Evolutionary conservation across 2,113 vertebrate species (phyloP).

Genomic region (Rallus limicola): DNA sequence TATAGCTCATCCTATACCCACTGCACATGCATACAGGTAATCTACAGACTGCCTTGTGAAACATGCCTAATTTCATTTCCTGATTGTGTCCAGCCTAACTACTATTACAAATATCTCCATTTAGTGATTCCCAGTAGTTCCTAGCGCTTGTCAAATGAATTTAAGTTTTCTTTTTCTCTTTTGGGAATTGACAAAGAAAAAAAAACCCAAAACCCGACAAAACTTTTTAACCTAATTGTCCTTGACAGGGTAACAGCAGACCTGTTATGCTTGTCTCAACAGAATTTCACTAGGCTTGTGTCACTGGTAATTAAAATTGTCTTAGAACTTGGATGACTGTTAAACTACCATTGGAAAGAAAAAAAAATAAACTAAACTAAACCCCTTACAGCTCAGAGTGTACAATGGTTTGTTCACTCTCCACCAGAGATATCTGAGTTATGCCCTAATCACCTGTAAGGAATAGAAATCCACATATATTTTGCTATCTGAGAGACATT

Average conservation of each 20-base stretch:
- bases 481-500: neutral
- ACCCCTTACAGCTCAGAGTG: neutral
- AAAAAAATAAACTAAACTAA: neutral
- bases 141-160: neutral
- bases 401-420: neutral
- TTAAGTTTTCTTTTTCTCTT: conserved; percentile 38
- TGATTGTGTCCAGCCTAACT: neutral
- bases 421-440: neutral
- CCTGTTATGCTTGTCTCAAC: neutral
- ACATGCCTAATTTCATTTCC: neutral
- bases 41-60: neutral
- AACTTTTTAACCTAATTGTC: neutral
- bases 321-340: neutral
- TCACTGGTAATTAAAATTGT: conserved; percentile 23
- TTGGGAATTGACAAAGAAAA: neutral
- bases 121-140: neutral
- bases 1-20: neutral
- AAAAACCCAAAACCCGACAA: neutral
- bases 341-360: neutral
- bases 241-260: conserved; percentile 19
- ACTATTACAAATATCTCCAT: neutral
- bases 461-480: neutral
- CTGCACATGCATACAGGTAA: neutral
- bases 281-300: neutral
- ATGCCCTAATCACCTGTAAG: neutral